Conservation (phyloP, 2,888 invertebrate species). For the Flabesymbios commensalis region DNA sequence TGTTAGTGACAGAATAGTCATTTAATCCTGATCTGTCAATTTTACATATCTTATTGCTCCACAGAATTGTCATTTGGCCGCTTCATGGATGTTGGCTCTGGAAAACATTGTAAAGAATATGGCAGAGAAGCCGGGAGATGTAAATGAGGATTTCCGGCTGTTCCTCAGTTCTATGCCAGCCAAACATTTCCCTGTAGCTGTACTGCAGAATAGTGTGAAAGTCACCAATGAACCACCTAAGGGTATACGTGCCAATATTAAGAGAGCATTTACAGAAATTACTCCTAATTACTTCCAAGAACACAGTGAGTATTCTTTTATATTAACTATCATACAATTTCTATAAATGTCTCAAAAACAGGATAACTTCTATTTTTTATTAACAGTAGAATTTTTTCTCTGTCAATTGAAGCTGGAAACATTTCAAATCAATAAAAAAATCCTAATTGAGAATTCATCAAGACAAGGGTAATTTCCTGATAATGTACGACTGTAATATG, state of each 20-base stretch:
- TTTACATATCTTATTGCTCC: too few relatives aligned
- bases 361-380: not conserved
- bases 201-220: constrained; percentile 63
- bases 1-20: too few relatives aligned
- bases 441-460: too few relatives aligned
- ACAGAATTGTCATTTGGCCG: constrained; percentile 63
- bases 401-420: too few relatives aligned
- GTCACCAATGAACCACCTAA: constrained; percentile 64
- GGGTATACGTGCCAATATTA: constrained; percentile 73
- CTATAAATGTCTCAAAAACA: too few relatives aligned
- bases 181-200: constrained; percentile 60
- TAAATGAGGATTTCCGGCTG: constrained; percentile 60
- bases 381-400: too few relatives aligned
- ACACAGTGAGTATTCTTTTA: constrained; percentile 60
- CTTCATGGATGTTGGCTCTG: constrained; percentile 62
- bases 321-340: too few relatives aligned
- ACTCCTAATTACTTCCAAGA: constrained; percentile 81
- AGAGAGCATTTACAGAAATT: constrained; percentile 80
- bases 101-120: constrained; percentile 60
- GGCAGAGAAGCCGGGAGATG: constrained; percentile 54
- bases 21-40: too few relatives aligned
- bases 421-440: too few relatives aligned
- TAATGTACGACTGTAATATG: too few relatives aligned
- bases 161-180: constrained; percentile 63
- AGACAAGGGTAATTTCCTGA: too few relatives aligned